Percentiles rank a stretch among this genome's conserved stretches.
Conservation (phyloP, 2,113 vertebrate species). For the Azemiops feae region DNA sequence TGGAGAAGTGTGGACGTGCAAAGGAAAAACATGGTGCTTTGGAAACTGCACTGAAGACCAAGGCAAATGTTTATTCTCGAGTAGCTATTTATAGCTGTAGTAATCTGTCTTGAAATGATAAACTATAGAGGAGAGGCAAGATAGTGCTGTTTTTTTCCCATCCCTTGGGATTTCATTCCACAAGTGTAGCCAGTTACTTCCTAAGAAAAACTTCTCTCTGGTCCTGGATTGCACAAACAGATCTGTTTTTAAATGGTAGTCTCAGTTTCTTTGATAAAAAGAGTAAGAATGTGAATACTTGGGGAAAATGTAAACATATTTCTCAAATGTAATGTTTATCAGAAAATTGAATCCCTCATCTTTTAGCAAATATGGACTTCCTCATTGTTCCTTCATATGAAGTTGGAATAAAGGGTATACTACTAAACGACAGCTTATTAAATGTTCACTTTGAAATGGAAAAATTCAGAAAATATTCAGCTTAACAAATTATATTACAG, state of each 20-base stretch:
- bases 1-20: background rate
- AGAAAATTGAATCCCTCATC: background rate
- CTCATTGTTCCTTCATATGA: too few relatives aligned
- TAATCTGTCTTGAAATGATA: slow-evolving; percentile 73
- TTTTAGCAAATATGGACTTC: background rate
- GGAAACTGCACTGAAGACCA: background rate
- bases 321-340: background rate
- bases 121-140: slow-evolving; percentile 66
- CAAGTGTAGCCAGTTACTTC: slow-evolving; percentile 43
- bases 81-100: slow-evolving; percentile 68
- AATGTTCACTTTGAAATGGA: slow-evolving; percentile 4
- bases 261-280: background rate
- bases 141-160: slow-evolving; percentile 51
- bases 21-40: background rate
- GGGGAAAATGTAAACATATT: background rate
- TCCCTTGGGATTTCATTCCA: slow-evolving; percentile 71
- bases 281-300: background rate
- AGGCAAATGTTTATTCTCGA: slow-evolving; percentile 69
- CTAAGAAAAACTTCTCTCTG: slow-evolving; percentile 41
- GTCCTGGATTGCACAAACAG: slow-evolving; percentile 17
- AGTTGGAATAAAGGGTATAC: background rate
- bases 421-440: background rate
- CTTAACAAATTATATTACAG: background rate
- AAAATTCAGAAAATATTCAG: slow-evolving; percentile 16
- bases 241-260: slow-evolving; percentile 12